Conservation (phyloP, 35 echinoderm and acorn worm genomes). For the Patiria miniata region DNA sequence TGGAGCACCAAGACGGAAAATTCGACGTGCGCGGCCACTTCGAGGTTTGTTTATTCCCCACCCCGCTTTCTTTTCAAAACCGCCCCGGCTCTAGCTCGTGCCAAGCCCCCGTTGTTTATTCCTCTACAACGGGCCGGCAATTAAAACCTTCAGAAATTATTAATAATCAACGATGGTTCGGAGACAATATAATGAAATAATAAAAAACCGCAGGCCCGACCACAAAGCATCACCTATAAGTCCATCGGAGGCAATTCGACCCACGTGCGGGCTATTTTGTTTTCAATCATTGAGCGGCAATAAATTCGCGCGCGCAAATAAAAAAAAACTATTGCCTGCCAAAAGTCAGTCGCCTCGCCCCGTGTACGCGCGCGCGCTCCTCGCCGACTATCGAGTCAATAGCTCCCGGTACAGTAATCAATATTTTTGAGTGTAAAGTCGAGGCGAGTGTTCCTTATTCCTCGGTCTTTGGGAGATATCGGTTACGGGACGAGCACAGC, state of each 20-base stretch:
- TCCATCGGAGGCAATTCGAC: neutral
- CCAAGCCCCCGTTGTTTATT: neutral
- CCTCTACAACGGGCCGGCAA: neutral
- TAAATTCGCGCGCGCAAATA: constrained; percentile 20
- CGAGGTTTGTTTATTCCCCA: neutral
- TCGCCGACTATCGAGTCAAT: neutral
- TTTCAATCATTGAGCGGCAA: constrained; percentile 27
- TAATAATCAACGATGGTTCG: neutral
- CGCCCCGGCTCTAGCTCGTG: neutral
- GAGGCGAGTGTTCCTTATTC: neutral
- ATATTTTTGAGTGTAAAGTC: neutral
- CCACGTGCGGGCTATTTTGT: constrained; percentile 20
- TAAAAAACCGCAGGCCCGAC: neutral
- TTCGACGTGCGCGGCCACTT: constrained; percentile 8
- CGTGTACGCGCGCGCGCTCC: neutral
- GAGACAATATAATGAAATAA: neutral
- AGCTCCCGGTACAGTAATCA: neutral
- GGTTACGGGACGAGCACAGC: neutral
- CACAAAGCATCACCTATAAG: neutral
- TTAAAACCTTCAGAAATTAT: neutral
- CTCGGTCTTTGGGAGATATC: neutral
- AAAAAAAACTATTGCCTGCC: constrained; percentile 18
- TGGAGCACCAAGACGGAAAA: constrained; percentile 1
- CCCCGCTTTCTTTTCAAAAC: neutral
- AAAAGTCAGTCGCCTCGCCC: constrained; percentile 12